Evolutionary conservation across 2,888 invertebrate genomes (phyloP).

Genomic region (Agrochola macilenta): DNA sequence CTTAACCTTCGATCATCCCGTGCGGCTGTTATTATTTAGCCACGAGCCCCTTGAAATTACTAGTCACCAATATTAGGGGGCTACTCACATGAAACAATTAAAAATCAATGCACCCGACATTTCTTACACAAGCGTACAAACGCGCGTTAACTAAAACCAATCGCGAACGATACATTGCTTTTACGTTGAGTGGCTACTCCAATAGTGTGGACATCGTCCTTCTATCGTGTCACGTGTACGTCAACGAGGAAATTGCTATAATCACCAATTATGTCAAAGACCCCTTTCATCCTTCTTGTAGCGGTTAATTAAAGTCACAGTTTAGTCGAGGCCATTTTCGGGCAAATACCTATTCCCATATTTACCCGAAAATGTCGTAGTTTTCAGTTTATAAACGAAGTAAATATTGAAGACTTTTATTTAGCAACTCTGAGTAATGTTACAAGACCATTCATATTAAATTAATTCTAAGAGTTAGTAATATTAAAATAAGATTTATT

Average conservation of each 20-base stretch:
- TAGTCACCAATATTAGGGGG: not conserved
- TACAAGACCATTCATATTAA: no score
- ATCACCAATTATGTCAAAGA: conserved; percentile 23
- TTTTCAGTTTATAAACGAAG: not conserved
- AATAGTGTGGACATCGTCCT: not conserved
- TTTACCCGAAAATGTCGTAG: not conserved
- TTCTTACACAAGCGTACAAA: not conserved
- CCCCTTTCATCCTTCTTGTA: conserved; percentile 23
- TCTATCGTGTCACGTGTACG: not conserved
- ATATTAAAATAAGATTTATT: not conserved
- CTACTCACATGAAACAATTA: not conserved
- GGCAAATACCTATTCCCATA: no score
- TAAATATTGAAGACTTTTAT: not conserved
- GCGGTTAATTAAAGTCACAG: conserved; percentile 9
- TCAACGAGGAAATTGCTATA: conserved; percentile 17
- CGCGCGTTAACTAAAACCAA: not conserved
- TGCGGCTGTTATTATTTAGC: no score
- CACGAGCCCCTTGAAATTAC: no score
- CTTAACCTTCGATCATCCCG: no score
- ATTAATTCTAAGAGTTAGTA: not conserved
- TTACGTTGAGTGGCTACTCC: not conserved
- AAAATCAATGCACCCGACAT: not conserved
- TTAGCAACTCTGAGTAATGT: no score
- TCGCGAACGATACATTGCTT: not conserved
- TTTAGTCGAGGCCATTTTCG: not conserved